These are phyloP conservation scores for Atrichornis clamosus DNA, from an alignment of 2,113 vertebrate genomes.

Conservation along the genomic window DNA sequence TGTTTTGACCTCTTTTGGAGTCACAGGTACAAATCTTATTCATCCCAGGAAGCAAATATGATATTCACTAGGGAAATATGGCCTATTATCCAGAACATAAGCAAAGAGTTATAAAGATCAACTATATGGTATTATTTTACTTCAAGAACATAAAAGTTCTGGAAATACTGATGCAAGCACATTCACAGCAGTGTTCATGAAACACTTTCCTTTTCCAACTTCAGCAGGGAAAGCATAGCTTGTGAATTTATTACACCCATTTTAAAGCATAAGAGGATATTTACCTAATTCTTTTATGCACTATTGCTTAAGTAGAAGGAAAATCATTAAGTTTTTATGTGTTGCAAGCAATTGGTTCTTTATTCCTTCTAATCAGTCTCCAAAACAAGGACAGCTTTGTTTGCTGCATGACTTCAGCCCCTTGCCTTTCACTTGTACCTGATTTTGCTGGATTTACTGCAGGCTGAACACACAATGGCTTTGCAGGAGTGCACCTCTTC, in stretches of 20 bases:
- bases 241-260: neutral
- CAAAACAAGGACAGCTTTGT: neutral
- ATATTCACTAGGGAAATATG: neutral
- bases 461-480: neutral
- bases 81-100: neutral
- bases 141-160: neutral
- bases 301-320: neutral
- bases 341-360: neutral
- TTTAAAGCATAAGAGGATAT: neutral
- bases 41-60: neutral
- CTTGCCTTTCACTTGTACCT: neutral
- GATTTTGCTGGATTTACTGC: neutral
- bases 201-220: neutral
- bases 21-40: neutral
- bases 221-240: neutral
- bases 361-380: neutral
- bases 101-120: neutral
- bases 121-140: neutral
- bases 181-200: neutral
- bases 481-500: neutral
- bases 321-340: neutral
- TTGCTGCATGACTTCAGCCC: neutral
- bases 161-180: neutral
- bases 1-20: neutral
- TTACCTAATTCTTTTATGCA: neutral